phyloP scores from a whole-genome alignment of 2,797 vertebrate species.

The Labroides dimidiatus region DNA sequence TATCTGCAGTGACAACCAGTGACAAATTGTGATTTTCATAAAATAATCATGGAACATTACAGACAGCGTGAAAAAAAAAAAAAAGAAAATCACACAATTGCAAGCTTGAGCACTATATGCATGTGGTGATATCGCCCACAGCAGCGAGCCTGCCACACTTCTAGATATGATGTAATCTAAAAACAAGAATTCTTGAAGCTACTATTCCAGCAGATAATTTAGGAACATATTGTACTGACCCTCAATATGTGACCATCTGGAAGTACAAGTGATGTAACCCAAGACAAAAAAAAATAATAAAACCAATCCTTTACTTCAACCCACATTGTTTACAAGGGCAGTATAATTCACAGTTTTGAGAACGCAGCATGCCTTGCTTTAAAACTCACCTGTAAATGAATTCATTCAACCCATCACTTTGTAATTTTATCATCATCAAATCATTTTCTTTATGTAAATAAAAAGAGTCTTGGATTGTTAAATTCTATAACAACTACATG shows the following conservation, averaged over 20 bases:
- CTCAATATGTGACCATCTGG: conserved; percentile 15
- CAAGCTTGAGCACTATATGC: conserved; percentile 12
- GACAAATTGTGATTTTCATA: background rate
- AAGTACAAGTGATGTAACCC: conserved; percentile 26
- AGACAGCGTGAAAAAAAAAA: conserved; percentile 1
- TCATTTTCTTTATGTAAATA: too few species aligned
- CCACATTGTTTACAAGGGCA: background rate
- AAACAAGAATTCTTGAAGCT: conserved; percentile 26
- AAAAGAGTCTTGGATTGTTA: background rate
- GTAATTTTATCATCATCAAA: too few species aligned
- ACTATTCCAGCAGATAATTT: conserved; percentile 32
- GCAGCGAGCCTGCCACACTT: conserved; percentile 12
- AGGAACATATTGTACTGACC: conserved; percentile 37
- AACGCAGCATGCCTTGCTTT: background rate
- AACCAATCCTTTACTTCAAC: background rate
- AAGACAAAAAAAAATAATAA: conserved; percentile 27
- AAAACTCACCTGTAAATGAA: background rate
- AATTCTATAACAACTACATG: conserved; percentile 5
- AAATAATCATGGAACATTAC: background rate
- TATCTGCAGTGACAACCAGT: background rate
- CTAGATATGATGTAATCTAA: conserved; percentile 30
- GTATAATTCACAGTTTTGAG: conserved; percentile 1
- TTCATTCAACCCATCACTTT: too few species aligned
- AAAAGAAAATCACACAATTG: background rate
- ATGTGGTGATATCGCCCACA: conserved; percentile 13